Base-by-base conservation (phyloP, 2,113 vertebrate species). In the Lamprotornis superbus region DNA sequence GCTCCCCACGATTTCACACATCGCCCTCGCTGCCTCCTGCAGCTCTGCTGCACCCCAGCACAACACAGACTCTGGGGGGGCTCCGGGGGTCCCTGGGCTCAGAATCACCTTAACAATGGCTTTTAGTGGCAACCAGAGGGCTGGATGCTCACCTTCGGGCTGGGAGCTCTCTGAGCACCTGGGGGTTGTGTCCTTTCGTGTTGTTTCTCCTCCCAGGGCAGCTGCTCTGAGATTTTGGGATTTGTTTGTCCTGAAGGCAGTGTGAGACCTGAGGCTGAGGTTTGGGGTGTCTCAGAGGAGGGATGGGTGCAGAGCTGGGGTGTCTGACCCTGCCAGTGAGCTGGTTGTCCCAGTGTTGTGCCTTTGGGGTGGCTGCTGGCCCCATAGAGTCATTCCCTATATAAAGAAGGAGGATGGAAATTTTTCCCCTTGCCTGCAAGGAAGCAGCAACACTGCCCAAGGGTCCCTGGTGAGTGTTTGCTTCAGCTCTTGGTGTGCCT, bases 381-480 rank as follows among this genome's bases (percentile, higher is more conserved):
- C 60, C 13, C 2, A 0, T 1, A 20, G 22, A 27, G 15, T 23
- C 3, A 1, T 82, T 65, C n/a, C 59, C n/a, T 28, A 4, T 0
- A 1, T 0, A 30, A n/a, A 59, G 24, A 11, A 49, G 11, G 47
- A 71, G 39, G 33, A 16, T 19, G 47, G n/a, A 24, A 50, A 39
- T 35, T 12, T 33, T 7, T 9, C 59, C 39, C 27, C 7, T 65
- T 17, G 8, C 15, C 71, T 63, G 28, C 3, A 3, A 17, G 42
- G 52, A 55, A 35, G 35, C 28, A 33, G 5, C 1, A 1, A 12
- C 8, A 0, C 59, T 15, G 4, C 55, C 52, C 23, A 2, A 15
- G 50, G 12, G 17, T 40, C 15, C 1, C 70, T 8, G 44, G 6
- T 16, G 52, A 39, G 35, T 6, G n/a, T 24, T 49, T 24, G 3